These are phyloP conservation scores for Megaustenia siamemsis DNA, from an alignment of 2,888 invertebrate species.

Conservation along the genomic window DNA sequence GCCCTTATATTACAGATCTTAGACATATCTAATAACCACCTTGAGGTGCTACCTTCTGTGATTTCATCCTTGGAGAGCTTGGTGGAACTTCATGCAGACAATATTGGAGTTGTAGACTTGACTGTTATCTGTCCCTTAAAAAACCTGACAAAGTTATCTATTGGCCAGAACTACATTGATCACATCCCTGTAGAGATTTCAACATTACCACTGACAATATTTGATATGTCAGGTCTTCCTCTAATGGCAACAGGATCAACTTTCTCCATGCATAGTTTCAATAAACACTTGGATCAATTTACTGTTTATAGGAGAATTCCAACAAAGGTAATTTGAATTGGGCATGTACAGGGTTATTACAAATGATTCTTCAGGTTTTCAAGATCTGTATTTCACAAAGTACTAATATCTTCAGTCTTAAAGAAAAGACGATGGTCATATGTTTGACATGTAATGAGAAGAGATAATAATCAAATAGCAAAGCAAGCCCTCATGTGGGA, in stretches of 20 bases:
- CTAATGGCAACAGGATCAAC: conserved; percentile 59
- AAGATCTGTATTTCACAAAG: no score
- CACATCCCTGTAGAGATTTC: conserved; percentile 62
- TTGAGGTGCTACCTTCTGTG: conserved; percentile 60
- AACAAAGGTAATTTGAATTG: conserved; percentile 4
- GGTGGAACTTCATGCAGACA: conserved; percentile 65
- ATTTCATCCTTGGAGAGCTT: conserved; percentile 59
- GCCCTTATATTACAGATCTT: conserved; percentile 55
- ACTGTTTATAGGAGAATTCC: conserved; percentile 36
- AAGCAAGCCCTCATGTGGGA: no score
- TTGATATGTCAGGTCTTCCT: conserved; percentile 71
- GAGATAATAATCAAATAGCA: no score
- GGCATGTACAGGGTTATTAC: background rate
- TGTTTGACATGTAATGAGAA: no score
- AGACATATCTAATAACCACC: conserved; percentile 69
- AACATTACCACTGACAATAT: conserved; percentile 59
- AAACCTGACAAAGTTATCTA: conserved; percentile 60
- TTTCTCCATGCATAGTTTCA: conserved; percentile 18
- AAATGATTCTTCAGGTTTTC: no score
- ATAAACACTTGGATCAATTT: conserved; percentile 33
- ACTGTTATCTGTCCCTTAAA: conserved; percentile 60
- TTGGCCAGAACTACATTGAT: conserved; percentile 61
- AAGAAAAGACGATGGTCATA: no score
- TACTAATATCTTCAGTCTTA: no score
- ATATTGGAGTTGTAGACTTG: conserved; percentile 64